Conservation (phyloP, 2,797 vertebrate genomes). For the Ammospiza maritima region DNA sequence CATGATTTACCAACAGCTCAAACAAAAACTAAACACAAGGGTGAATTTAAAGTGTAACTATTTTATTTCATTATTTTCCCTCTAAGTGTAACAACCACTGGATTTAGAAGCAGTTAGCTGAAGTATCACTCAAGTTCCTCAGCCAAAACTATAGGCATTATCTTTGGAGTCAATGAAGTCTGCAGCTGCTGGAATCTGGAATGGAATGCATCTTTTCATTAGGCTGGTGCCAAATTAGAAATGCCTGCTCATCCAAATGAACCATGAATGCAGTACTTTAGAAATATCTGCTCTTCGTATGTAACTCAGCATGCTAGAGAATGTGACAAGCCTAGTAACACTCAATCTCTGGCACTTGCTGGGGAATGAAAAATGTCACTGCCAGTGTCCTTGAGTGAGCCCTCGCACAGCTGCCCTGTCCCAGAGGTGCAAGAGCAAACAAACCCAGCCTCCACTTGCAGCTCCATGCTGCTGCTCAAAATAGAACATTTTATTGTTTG, state of each 20-base stretch:
- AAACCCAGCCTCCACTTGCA: background rate
- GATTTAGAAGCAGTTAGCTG: slow-evolving; percentile 37
- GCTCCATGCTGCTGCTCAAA: background rate
- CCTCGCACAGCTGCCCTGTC: background rate
- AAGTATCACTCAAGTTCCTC: slow-evolving; percentile 24
- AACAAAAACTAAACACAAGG: slow-evolving; percentile 4
- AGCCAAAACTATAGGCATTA: slow-evolving; percentile 63
- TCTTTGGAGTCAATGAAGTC: slow-evolving; percentile 65
- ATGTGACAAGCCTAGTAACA: slow-evolving; percentile 63
- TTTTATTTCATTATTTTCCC: slow-evolving; percentile 14
- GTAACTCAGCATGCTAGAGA: slow-evolving; percentile 65
- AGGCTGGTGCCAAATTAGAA: slow-evolving; percentile 71
- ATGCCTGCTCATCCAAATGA: slow-evolving; percentile 73
- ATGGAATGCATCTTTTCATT: slow-evolving; percentile 70
- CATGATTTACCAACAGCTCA: slow-evolving; percentile 20
- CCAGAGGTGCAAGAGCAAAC: background rate
- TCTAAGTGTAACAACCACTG: background rate
- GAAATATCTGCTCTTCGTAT: slow-evolving; percentile 66
- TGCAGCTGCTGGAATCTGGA: slow-evolving; percentile 70
- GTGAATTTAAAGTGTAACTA: background rate
- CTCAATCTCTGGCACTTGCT: background rate
- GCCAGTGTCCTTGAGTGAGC: background rate
- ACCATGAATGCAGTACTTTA: slow-evolving; percentile 66
- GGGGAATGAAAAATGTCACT: background rate
- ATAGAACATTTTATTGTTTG: background rate